phyloP scores from a whole-genome alignment of 64 coral and sea anemone genomes.

The Montipora foliosa region DNA sequence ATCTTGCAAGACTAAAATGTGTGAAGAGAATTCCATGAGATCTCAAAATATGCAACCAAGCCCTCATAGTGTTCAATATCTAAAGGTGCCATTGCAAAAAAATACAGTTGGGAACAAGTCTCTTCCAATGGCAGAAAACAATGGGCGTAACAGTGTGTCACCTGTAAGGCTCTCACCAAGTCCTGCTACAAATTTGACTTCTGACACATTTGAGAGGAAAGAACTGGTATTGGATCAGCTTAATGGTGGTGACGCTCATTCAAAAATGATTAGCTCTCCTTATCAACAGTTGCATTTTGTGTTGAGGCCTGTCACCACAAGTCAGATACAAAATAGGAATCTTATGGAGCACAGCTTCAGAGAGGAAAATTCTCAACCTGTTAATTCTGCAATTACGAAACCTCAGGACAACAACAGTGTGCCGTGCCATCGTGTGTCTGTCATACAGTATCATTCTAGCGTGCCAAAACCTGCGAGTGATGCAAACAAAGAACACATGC shows the following conservation, averaged over 20 bases:
- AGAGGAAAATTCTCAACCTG: conserved; percentile 35
- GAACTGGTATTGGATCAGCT: background rate
- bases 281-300: background rate
- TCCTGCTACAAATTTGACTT: background rate
- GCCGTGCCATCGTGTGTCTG: conserved; percentile 80
- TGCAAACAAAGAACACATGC: background rate
- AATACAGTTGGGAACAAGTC: background rate
- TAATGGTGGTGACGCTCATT: background rate
- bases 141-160: background rate
- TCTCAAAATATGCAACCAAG: background rate
- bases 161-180: background rate
- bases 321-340: background rate
- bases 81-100: conserved; percentile 27
- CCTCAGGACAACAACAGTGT: conserved; percentile 1
- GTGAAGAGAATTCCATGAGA: background rate
- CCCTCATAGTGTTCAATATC: background rate
- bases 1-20: background rate
- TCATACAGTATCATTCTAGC: conserved; percentile 90
- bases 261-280: background rate
- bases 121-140: background rate
- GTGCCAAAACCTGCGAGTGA: background rate
- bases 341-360: background rate
- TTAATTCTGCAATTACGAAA: background rate
- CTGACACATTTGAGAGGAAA: background rate
- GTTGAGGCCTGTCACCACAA: background rate